Conservation (phyloP, 2,797 vertebrate genomes). For the Anabas testudineus region DNA sequence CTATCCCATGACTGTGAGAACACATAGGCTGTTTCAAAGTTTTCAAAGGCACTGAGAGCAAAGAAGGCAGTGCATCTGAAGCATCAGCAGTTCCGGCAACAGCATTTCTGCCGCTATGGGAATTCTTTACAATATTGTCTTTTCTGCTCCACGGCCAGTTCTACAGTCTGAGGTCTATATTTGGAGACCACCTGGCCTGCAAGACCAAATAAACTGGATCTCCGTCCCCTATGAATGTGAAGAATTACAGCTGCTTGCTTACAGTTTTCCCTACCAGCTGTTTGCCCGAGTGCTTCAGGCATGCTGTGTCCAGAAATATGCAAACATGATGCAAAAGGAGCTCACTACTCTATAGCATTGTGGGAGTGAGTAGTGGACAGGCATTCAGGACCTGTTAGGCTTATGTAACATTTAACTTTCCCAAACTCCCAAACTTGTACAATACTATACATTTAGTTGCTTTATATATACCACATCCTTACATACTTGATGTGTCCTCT, state of each 20-base stretch:
- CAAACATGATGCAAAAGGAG: no score
- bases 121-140: slow-evolving; percentile 49
- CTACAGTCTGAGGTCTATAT: slow-evolving; percentile 57
- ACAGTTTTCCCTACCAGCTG: background rate
- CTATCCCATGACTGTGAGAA: slow-evolving; percentile 16
- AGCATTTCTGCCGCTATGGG: slow-evolving; percentile 48
- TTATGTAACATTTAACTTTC: background rate
- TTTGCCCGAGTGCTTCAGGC: background rate
- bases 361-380: background rate
- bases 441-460: no score
- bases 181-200: slow-evolving; percentile 58
- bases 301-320: background rate
- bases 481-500: slow-evolving; percentile 12
- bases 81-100: slow-evolving; percentile 61
- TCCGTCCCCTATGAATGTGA: slow-evolving; percentile 19
- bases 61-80: slow-evolving; percentile 59
- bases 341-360: background rate
- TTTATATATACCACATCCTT: slow-evolving; percentile 23
- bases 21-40: slow-evolving; percentile 20
- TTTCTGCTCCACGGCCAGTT: slow-evolving; percentile 51
- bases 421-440: no score
- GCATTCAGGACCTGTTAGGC: background rate
- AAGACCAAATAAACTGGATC: slow-evolving; percentile 18
- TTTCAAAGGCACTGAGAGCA: slow-evolving; percentile 46
- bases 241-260: slow-evolving; percentile 8